A percentile compares a stretch with the other conserved stretches of the same genome.
phyloP scores from a whole-genome alignment of 2,888 invertebrate species.

The Trichogramma dendrolimi region DNA sequence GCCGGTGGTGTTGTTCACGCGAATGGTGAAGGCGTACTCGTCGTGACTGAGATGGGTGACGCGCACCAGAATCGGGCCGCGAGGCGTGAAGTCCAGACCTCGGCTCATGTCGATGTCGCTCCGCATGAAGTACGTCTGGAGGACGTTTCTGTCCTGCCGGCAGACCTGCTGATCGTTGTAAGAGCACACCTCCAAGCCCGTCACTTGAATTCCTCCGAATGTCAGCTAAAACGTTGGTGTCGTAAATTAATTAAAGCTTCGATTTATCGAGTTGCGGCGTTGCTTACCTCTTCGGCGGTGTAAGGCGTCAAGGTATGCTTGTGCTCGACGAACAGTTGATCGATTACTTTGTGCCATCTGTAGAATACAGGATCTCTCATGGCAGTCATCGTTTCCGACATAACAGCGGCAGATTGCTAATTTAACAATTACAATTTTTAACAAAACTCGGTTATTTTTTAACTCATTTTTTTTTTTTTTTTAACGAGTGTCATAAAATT shows the following conservation, averaged over 20 bases:
- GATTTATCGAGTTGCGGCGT: background rate
- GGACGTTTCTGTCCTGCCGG: constrained; percentile 29
- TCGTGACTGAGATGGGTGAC: constrained; percentile 76
- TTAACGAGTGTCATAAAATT: background rate
- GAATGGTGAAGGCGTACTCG: constrained; percentile 64
- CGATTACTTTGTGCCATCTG: constrained; percentile 76
- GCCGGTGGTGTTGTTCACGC: constrained; percentile 58
- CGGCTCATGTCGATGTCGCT: constrained; percentile 72
- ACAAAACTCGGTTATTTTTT: no score
- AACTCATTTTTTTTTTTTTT: no score
- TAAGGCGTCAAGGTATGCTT: constrained; percentile 70
- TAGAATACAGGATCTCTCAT: constrained; percentile 86
- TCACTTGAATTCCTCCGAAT: constrained; percentile 62
- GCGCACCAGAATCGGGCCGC: constrained; percentile 68
- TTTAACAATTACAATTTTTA: background rate
- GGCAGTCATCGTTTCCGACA: constrained; percentile 78
- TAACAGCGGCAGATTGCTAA: constrained; percentile 74
- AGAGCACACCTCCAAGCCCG: constrained; percentile 47
- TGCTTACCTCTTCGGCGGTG: constrained; percentile 56
- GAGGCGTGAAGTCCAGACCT: constrained; percentile 77
- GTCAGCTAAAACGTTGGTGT: constrained; percentile 54
- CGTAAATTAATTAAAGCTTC: background rate
- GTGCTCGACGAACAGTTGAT: constrained; percentile 72
- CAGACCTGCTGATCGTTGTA: background rate
- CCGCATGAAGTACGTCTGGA: constrained; percentile 76